A percentile compares a stretch with the other conserved stretches of the same genome.
phyloP scores from a whole-genome alignment of 2,113 vertebrate genomes.

The Triplophysa siluroides region DNA sequence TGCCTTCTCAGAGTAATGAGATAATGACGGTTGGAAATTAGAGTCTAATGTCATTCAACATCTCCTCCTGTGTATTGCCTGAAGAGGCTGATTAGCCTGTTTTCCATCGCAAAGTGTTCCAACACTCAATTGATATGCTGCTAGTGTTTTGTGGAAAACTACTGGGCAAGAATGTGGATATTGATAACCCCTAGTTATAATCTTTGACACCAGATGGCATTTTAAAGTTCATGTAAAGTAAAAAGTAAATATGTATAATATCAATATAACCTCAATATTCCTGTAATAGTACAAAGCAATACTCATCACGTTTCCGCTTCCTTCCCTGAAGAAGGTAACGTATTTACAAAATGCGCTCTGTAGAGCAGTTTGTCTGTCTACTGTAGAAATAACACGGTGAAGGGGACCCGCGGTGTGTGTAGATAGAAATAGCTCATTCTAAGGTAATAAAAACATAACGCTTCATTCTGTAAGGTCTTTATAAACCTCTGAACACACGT shows the following conservation, averaged over 20 bases:
- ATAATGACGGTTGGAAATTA: conserved; percentile 59
- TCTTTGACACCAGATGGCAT: conserved; percentile 30
- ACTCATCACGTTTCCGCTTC: too few species aligned
- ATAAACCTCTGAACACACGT: too few species aligned
- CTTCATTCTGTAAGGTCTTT: too few species aligned
- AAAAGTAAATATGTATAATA: background rate
- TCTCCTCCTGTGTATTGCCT: conserved; percentile 57
- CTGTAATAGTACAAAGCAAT: too few species aligned
- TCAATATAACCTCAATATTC: too few species aligned
- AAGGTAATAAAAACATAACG: too few species aligned
- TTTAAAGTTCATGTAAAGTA: background rate
- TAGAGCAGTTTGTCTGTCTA: too few species aligned
- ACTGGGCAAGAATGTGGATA: conserved; percentile 40
- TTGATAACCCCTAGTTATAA: conserved; percentile 41
- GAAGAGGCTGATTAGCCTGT: conserved; percentile 58
- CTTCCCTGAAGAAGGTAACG: too few species aligned
- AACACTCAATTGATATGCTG: conserved; percentile 51
- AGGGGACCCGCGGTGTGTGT: too few species aligned
- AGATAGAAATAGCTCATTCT: too few species aligned
- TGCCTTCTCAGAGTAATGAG: conserved; percentile 56
- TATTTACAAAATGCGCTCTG: too few species aligned
- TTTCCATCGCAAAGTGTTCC: conserved; percentile 53
- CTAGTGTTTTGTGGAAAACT: conserved; percentile 43
- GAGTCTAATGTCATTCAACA: conserved; percentile 55
- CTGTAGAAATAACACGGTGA: too few species aligned